Base-by-base conservation (phyloP, 92 coral and sea anemone species). In the Metridium senile region DNA sequence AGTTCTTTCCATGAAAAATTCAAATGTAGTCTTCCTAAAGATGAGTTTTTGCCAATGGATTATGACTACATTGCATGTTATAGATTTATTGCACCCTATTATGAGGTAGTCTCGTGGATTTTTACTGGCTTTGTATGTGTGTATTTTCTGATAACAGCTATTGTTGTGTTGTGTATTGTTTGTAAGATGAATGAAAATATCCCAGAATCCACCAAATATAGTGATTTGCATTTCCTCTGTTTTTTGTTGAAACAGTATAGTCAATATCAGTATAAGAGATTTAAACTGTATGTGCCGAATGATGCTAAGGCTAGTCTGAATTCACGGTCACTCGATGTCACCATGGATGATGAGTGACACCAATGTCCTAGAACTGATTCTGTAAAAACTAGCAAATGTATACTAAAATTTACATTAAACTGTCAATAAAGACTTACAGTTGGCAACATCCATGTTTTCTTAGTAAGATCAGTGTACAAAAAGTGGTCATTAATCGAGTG, bases 41-140 rank as follows among this genome's bases (percentile, higher is more conserved):
- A 57, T 21, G 56, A 58, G 78, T 62, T 73, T 21, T 73, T 73
- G 19, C 33, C 46, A 47, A 66, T 65, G 18, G 34, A 62, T 30
- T 74, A 81, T 66, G 81, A 81, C 11, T 74, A 81, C 30, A 74
- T 82, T 23, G 9, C 64, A 17, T 82, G 86, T 57, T 32, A 81
- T 54, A 33, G 78, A 19, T 43, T 52, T 47, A 69, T 82, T 49
- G 86, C 80, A 2, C 86, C 75, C 23, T 53, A 66, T 45, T 82
- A 73, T 73, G 26, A 32, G 19, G 68, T 52, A 1, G 33, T 58
- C 22, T 56, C 68, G 6, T 33, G 16, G 27, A 58, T 73, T 33
- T 73, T 73, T 73, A 63, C 54, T 22, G 28, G n/a, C 2, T 25
- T 51, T 17, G 11, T 28, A 32, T 29, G 25, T 19, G 33, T 58